Conservation (phyloP, 2,797 vertebrate genomes). For the Danio tinwini region DNA sequence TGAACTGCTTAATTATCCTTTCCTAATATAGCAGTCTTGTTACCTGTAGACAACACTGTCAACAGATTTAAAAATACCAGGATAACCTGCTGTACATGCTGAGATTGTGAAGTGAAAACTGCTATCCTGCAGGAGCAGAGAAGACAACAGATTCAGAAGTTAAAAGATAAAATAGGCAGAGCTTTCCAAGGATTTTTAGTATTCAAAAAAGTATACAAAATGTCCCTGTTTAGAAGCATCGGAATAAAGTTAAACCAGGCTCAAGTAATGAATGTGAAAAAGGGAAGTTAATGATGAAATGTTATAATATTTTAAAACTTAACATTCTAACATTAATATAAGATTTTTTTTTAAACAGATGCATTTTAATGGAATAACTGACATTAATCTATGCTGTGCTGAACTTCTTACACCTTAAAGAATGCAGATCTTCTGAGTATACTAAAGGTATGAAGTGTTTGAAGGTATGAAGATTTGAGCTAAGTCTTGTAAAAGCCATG, state of each 20-base stretch:
- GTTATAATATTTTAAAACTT: too few relatives aligned
- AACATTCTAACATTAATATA: too few relatives aligned
- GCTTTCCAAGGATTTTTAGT: background rate
- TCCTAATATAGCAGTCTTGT: slow-evolving; percentile 1
- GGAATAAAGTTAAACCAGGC: too few relatives aligned
- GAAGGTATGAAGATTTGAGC: too few relatives aligned
- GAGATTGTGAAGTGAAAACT: background rate
- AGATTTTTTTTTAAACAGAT: too few relatives aligned
- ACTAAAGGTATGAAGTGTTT: too few relatives aligned
- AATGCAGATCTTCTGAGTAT: too few relatives aligned
- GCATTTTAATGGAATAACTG: too few relatives aligned
- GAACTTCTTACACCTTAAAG: too few relatives aligned
- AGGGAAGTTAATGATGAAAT: too few relatives aligned
- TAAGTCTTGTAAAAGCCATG: too few relatives aligned
- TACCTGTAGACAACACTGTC: background rate
- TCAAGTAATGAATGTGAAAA: background rate
- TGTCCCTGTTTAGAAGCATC: background rate
- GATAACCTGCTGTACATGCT: background rate
- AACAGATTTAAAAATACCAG: background rate
- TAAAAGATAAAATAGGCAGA: background rate
- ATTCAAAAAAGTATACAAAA: background rate
- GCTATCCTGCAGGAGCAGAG: background rate
- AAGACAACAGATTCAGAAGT: background rate
- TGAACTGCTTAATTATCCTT: slow-evolving; percentile 62
- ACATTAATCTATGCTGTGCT: too few relatives aligned